These are phyloP conservation scores for Esperia sulphurella DNA, from an alignment of 2,888 invertebrate species.

Conservation along the genomic window DNA sequence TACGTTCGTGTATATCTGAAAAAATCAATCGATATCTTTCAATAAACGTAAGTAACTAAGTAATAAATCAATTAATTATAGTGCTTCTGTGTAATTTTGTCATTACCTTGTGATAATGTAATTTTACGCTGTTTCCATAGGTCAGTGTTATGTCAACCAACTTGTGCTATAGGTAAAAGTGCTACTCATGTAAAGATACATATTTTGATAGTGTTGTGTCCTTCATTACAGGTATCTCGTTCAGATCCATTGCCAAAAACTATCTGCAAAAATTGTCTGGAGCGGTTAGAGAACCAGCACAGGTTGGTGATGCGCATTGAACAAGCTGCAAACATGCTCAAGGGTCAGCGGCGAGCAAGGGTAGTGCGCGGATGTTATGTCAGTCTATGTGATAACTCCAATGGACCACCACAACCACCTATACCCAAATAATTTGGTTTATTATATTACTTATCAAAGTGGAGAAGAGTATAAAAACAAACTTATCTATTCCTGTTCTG, in stretches of 20 bases:
- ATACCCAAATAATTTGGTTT: slow-evolving; percentile 16
- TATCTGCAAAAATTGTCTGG: slow-evolving; percentile 80
- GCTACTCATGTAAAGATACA: no score
- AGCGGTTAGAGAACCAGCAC: slow-evolving; percentile 80
- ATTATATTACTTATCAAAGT: no score
- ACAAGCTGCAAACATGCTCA: slow-evolving; percentile 61
- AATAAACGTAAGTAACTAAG: slow-evolving; percentile 82
- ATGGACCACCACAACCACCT: slow-evolving; percentile 30
- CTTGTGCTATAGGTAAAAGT: no score
- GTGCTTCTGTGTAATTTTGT: background rate
- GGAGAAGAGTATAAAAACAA: no score
- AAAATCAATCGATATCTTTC: slow-evolving; percentile 91
- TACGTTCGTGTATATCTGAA: slow-evolving; percentile 85
- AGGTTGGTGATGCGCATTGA: slow-evolving; percentile 68
- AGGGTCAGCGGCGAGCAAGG: slow-evolving; percentile 47
- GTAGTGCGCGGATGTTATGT: slow-evolving; percentile 34
- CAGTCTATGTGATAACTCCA: slow-evolving; percentile 32
- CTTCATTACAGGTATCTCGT: slow-evolving; percentile 76
- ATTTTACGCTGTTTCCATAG: no score
- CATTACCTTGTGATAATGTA: background rate
- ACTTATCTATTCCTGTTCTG: background rate
- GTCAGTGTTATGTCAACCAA: background rate
- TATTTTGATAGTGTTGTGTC: background rate
- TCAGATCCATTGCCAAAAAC: slow-evolving; percentile 86
- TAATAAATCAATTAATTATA: background rate